phyloP scores from a whole-genome alignment of 2,113 vertebrate genomes.

The Dryoscopus gambensis region DNA sequence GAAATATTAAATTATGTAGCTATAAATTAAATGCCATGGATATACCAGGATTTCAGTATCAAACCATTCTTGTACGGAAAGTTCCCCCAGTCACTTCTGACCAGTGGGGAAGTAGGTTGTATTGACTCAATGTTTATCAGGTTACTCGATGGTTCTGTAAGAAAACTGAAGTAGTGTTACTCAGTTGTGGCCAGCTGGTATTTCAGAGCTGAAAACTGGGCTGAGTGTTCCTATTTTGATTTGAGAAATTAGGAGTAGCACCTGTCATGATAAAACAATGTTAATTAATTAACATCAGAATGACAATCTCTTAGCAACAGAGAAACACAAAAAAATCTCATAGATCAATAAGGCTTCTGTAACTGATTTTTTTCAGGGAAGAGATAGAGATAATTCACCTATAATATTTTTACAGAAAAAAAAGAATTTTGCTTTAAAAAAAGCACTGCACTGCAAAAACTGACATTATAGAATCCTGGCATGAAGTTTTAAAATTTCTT shows the following conservation, averaged over 20 bases:
- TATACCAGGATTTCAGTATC: fast-evolving
- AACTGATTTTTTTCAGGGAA: not conserved
- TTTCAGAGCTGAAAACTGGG: not conserved
- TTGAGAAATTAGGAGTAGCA: not conserved
- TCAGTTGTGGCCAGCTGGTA: not conserved
- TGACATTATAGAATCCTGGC: not conserved
- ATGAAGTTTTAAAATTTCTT: not conserved
- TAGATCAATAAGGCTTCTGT: not conserved
- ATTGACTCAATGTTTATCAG: not conserved
- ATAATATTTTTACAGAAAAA: not conserved
- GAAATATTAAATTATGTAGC: not conserved
- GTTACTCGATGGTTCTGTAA: not conserved
- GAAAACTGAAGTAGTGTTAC: not conserved
- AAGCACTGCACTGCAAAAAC: not conserved
- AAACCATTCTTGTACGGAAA: not conserved
- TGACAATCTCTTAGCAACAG: not conserved
- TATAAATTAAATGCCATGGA: not conserved
- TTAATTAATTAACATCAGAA: not conserved
- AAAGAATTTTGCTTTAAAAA: not conserved
- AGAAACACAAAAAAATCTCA: not conserved
- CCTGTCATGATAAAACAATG: not conserved
- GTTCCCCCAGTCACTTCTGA: not conserved
- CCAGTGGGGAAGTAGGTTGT: not conserved
- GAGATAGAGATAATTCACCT: not conserved
- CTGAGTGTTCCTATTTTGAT: not conserved